Conservation (phyloP, 2,888 invertebrate genomes). For the Anoplius nigerrimus region DNA sequence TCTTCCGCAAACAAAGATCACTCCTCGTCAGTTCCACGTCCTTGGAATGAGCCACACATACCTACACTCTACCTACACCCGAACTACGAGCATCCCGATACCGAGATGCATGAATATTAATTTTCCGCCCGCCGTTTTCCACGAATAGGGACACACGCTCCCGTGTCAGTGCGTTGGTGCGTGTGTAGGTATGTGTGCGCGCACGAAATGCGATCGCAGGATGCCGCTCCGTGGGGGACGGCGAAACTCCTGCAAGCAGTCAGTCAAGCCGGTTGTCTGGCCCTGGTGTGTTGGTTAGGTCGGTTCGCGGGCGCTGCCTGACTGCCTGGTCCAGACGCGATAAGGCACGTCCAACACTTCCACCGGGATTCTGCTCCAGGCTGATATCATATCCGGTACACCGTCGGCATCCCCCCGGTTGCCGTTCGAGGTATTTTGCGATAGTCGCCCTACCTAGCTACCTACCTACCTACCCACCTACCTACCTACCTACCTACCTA, state of each 20-base stretch:
- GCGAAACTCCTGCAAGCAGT: slow-evolving; percentile 57
- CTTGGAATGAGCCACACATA: too few relatives aligned
- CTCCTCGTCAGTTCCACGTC: too few relatives aligned
- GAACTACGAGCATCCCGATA: too few relatives aligned
- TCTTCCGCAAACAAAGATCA: too few relatives aligned
- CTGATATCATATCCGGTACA: slow-evolving; percentile 70
- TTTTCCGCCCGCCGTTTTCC: too few relatives aligned
- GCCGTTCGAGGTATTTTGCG: slow-evolving; percentile 59
- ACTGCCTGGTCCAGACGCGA: slow-evolving; percentile 72
- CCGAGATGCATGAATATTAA: too few relatives aligned
- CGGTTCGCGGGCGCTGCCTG: slow-evolving; percentile 57
- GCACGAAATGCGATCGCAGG: slow-evolving; percentile 41
- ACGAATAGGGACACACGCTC: too few relatives aligned
- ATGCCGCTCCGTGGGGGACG: slow-evolving; percentile 47
- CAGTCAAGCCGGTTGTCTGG: slow-evolving; percentile 61
- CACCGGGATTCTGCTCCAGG: slow-evolving; percentile 68
- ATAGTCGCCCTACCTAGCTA: slow-evolving; percentile 50
- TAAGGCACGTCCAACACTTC: slow-evolving; percentile 74
- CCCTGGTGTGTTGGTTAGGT: slow-evolving; percentile 56
- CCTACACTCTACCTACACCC: too few relatives aligned
- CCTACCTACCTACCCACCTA: too few relatives aligned
- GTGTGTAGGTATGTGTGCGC: slow-evolving; percentile 16
- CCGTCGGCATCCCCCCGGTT: slow-evolving; percentile 54
- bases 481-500: slow-evolving; percentile 21
- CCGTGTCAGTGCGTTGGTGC: slow-evolving; percentile 1